Base-by-base conservation (phyloP, 1,140 invertebrate genomes). In the Eueides isabella region DNA sequence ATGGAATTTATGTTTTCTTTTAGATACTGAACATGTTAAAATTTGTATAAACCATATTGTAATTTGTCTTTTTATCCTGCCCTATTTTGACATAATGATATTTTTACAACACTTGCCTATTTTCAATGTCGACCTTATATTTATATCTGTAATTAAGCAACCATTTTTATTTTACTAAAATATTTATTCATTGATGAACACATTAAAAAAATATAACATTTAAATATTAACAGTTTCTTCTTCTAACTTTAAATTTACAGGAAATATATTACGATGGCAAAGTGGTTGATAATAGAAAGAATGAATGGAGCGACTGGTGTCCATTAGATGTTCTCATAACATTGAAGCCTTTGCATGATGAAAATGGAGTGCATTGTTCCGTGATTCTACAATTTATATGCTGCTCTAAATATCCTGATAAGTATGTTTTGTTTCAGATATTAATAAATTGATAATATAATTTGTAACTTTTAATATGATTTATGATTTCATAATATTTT, bases 351-450 rank as follows among this genome's bases (percentile, higher is more conserved):
- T 94, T 95, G 72, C 94, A 96, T 83, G 95, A 95, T 89, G 95
- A 95, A 16, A 93, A 92, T 29, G 94, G 96, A 68, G 85, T 94
- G 2, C 94, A 97, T 90, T 96, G 95, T 11, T 94, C 95, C 76
- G 92, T 97, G 14, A 95, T 97, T 80, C 88, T 98, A 61, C 95
- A 95, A 81, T 92, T 97, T n/a, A 94, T 91, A 64, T 97, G 96
- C 82, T 92, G 94, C 23, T 82, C 94, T 30, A 94, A 90, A 41
- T 98, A 97, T 93, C 97, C 97, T 70, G 94, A 96, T 83, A 94
- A 95, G 96, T 97, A 94, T 94, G 94, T 94, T 30, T n/a, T 16
- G 69, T 77, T 62, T 38, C 16, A 5, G 16, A 1, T 4, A 38
- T 14, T 5, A 38, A 38, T n/a, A n/a, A n/a, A n/a, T n/a, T n/a